Evolutionary conservation across 2,113 vertebrate species (phyloP), one percentile per base, ranked within the genome.

Genomic region (Euleptes europaea): DNA sequence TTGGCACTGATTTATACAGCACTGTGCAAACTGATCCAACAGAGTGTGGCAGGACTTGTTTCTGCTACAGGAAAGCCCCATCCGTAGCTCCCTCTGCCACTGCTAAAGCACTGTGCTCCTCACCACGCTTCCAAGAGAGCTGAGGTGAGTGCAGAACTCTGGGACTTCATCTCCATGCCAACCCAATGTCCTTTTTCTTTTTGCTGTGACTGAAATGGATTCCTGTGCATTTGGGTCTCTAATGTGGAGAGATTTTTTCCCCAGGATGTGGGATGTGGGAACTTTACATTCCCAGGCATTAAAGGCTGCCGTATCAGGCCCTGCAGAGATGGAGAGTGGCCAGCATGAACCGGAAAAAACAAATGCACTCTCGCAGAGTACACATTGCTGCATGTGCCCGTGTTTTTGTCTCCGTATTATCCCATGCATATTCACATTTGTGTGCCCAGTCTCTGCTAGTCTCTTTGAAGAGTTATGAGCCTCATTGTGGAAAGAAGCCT

Each of bases 211-310:
- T 31, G 0, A 40, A 2, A 1, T 51, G 78, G 78, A 79, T 40
- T 57, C 60, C 0, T 0, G 76, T 83, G 80, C 71, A 19, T 82
- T 76, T 80, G 3, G 31, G 17, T 54, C n/a, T 85, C 70, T 72
- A n/a, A 78, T 1, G 5, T 66, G 0, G 0, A 76, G 85, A 81
- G 85, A 88, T 84, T 44, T 40, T 75, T 57, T 49, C 75, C 84
- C 76, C 65, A 44, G 75, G 87, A 82, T 83, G 78, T 88, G 92
- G 75, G 87, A 82, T 83, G 78, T 88, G 92, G 84, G 84, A 81
- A 77, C 65, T 91, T 84, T 69, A 75, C 75, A 65, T 35, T 83
- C 71, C 49, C 15, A 44, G 60, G 83, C 83, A 88, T 40, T 42
- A 82, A 42, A 82, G 87, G 85, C 69, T 65, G 1, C 70, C 19